phyloP scores from a whole-genome alignment of 2,797 vertebrate genomes.

The Benthosema pterotum region DNA sequence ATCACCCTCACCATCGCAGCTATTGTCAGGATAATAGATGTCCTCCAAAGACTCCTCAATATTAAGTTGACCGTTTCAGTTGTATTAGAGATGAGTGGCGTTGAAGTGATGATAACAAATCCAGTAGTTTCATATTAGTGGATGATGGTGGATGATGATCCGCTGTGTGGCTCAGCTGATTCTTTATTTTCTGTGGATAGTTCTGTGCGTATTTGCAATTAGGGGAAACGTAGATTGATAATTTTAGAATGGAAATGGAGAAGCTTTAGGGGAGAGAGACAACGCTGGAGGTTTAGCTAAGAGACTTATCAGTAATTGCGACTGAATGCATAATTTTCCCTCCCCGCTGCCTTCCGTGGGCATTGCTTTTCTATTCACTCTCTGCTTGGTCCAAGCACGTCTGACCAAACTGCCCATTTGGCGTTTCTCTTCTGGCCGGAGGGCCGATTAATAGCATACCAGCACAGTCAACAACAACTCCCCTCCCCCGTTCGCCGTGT shows the following conservation, averaged over 20 bases:
- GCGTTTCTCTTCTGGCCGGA: slow-evolving; percentile 43
- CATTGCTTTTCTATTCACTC: slow-evolving; percentile 24
- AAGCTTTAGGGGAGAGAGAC: slow-evolving; percentile 1
- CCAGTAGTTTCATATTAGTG: slow-evolving; percentile 39
- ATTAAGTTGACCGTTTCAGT: slow-evolving; percentile 13
- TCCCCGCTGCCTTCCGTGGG: slow-evolving; percentile 9
- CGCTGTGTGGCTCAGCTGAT: slow-evolving; percentile 30
- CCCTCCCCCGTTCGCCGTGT: slow-evolving; percentile 5
- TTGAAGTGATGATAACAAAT: slow-evolving; percentile 46
- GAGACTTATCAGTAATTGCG: slow-evolving; percentile 43
- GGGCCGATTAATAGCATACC: slow-evolving; percentile 39
- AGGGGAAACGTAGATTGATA: slow-evolving; percentile 31
- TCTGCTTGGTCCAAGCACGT: slow-evolving; percentile 40
- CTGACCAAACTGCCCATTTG: slow-evolving; percentile 22
- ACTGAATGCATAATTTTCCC: slow-evolving; percentile 41
- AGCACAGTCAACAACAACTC: slow-evolving; percentile 42
- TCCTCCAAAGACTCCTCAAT: neutral
- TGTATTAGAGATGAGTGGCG: slow-evolving; percentile 35
- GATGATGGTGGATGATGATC: slow-evolving; percentile 31
- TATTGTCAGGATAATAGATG: slow-evolving; percentile 45
- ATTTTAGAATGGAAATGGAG: slow-evolving; percentile 15
- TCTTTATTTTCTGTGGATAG: slow-evolving; percentile 4
- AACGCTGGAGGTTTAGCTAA: slow-evolving; percentile 21
- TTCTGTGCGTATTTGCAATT: slow-evolving; percentile 34
- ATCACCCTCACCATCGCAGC: slow-evolving; percentile 41